phyloP scores from a whole-genome alignment of 2,888 invertebrate species.

The Acrobasis suavella region DNA sequence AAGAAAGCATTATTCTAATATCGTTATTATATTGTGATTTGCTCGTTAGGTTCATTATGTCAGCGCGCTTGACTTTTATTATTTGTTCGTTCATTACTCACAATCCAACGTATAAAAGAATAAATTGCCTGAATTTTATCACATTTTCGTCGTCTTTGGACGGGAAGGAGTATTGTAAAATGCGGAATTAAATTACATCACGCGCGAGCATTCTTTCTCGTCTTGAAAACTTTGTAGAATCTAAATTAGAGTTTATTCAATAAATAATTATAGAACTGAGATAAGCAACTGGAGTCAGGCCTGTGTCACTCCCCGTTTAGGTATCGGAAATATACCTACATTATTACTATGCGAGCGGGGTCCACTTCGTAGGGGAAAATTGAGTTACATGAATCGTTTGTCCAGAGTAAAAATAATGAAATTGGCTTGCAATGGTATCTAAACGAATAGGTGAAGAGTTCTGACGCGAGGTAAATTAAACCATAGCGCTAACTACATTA shows the following conservation, averaged over 20 bases:
- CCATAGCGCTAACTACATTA: too few relatives aligned
- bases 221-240: neutral
- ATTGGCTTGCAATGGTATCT: too few relatives aligned
- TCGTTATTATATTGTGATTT: constrained; percentile 36
- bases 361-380: too few relatives aligned
- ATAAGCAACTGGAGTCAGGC: too few relatives aligned
- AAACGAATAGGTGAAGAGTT: too few relatives aligned
- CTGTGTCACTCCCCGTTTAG: too few relatives aligned
- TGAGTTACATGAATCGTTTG: too few relatives aligned
- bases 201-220: neutral
- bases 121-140: constrained; percentile 33
- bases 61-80: constrained; percentile 43
- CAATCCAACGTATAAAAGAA: constrained; percentile 32
- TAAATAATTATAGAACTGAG: neutral
- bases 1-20: constrained; percentile 27
- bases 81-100: constrained; percentile 35
- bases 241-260: neutral
- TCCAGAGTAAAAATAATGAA: too few relatives aligned
- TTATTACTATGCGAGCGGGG: too few relatives aligned
- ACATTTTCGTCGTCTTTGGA: constrained; percentile 27
- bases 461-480: too few relatives aligned
- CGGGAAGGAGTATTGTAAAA: neutral
- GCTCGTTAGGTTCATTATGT: constrained; percentile 47
- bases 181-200: constrained; percentile 11
- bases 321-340: too few relatives aligned